A percentile compares a stretch with the other conserved stretches of the same genome.
Evolutionary conservation across 2,797 vertebrate genomes (phyloP).

Genomic region (Brotula barbata): DNA sequence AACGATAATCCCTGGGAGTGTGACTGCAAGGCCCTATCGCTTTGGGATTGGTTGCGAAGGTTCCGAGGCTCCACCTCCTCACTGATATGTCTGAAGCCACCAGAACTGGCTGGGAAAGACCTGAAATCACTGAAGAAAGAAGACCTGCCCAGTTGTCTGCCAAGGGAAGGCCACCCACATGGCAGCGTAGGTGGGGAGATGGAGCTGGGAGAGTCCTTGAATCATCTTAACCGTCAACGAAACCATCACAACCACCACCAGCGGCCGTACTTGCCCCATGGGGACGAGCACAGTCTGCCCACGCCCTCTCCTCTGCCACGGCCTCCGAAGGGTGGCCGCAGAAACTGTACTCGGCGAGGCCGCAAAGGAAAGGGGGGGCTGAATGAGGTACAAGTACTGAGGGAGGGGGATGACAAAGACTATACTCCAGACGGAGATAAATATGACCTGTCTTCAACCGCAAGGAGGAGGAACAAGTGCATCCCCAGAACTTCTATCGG

Average conservation of each 20-base stretch:
- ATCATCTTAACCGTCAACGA: conserved; percentile 77
- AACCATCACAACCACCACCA: conserved; percentile 77
- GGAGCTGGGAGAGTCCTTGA: conserved; percentile 81
- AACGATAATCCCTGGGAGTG: conserved; percentile 97
- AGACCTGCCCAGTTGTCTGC: conserved; percentile 85
- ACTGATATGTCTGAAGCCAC: conserved; percentile 82
- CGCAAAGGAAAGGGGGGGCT: conserved; percentile 79
- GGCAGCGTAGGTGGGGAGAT: conserved; percentile 38
- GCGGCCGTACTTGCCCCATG: conserved; percentile 74
- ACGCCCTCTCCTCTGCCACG: conserved; percentile 76
- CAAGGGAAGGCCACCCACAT: conserved; percentile 41
- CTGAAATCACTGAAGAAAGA: conserved; percentile 87
- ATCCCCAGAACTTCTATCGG: conserved; percentile 87
- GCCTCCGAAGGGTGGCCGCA: conserved; percentile 78
- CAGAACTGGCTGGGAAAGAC: conserved; percentile 82
- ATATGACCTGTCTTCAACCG: conserved; percentile 79
- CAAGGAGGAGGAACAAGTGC: conserved; percentile 91
- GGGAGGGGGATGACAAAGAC: conserved; percentile 78
- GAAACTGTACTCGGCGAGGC: conserved; percentile 93
- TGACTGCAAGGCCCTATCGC: conserved; percentile 88
- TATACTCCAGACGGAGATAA: conserved; percentile 82
- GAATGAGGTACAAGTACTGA: conserved; percentile 80
- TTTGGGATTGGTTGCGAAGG: conserved; percentile 94
- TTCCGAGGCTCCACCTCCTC: conserved; percentile 93
- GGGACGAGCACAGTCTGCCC: conserved; percentile 76